These are phyloP conservation scores for Hyalella azteca DNA, from an alignment of 2,888 invertebrate genomes.

Conservation along the genomic window DNA sequence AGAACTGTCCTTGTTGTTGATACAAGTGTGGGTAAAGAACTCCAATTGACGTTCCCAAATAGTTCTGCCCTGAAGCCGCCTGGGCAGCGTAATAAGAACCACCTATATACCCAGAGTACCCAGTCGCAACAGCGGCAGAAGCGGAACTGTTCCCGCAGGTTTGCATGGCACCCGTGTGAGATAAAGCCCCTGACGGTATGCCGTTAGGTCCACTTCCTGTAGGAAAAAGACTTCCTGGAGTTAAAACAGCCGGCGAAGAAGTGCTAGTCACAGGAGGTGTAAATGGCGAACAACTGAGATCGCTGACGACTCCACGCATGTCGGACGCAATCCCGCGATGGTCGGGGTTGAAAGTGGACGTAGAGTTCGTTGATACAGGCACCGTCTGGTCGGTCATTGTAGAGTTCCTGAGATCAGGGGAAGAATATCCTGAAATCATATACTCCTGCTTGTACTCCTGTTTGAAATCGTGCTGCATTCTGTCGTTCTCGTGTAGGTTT, in stretches of 20 bases:
- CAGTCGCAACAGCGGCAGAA: slow-evolving; percentile 39
- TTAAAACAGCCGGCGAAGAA: slow-evolving; percentile 35
- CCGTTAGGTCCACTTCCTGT: background rate
- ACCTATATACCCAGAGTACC: slow-evolving; percentile 51
- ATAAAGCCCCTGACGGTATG: slow-evolving; percentile 5
- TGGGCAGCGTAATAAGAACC: slow-evolving; percentile 48
- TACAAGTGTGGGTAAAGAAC: slow-evolving; percentile 57
- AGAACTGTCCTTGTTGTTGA: slow-evolving; percentile 54
- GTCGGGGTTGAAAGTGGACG: background rate
- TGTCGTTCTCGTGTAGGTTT: background rate
- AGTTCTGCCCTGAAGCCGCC: slow-evolving; percentile 48
- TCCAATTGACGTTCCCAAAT: slow-evolving; percentile 51
- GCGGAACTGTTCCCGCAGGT: slow-evolving; percentile 27
- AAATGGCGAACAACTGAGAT: slow-evolving; percentile 44
- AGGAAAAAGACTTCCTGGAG: slow-evolving; percentile 11
- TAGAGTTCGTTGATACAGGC: background rate
- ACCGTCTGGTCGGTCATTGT: slow-evolving; percentile 36
- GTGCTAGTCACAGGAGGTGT: slow-evolving; percentile 49
- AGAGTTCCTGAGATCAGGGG: slow-evolving; percentile 47
- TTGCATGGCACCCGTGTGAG: slow-evolving; percentile 38
- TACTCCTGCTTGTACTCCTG: slow-evolving; percentile 45
- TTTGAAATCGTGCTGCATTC: slow-evolving; percentile 7
- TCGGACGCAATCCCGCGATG: background rate
- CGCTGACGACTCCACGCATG: background rate
- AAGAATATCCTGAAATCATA: slow-evolving; percentile 50